Conservation (phyloP, 2,113 vertebrate species). For the Bubalus kerabau region DNA sequence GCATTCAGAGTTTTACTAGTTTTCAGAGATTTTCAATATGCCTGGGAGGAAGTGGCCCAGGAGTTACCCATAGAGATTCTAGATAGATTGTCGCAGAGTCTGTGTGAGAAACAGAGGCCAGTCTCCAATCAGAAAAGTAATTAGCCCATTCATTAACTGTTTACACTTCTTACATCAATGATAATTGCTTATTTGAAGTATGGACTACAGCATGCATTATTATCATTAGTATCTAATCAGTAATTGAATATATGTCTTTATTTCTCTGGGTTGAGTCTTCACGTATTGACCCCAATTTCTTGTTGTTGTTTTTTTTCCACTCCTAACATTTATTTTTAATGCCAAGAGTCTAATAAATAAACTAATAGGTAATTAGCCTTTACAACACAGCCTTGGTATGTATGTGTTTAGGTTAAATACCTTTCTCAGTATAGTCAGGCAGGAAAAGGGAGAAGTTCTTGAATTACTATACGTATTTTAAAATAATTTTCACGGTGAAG, state of each 20-base stretch:
- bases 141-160: not conserved
- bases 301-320: not conserved
- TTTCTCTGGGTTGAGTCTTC: not conserved
- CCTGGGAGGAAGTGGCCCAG: not conserved
- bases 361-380: not conserved
- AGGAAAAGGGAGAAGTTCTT: not conserved
- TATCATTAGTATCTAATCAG: slow-evolving; percentile 6
- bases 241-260: not conserved
- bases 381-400: not conserved
- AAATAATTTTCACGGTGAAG: not conserved
- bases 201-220: not conserved
- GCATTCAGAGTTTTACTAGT: not conserved
- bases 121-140: not conserved
- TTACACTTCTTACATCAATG: not conserved
- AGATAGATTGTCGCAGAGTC: not conserved
- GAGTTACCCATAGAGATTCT: not conserved
- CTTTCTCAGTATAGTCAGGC: not conserved
- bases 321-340: slow-evolving; percentile 17
- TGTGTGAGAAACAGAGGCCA: not conserved
- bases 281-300: not conserved
- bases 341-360: slow-evolving; percentile 14
- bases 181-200: slow-evolving; percentile 23
- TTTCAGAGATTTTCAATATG: not conserved
- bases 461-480: not conserved
- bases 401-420: not conserved